Percentiles rank a stretch among this genome's conserved stretches.
phyloP scores from a whole-genome alignment of 2,113 vertebrate species.

The Scopus umbretta region DNA sequence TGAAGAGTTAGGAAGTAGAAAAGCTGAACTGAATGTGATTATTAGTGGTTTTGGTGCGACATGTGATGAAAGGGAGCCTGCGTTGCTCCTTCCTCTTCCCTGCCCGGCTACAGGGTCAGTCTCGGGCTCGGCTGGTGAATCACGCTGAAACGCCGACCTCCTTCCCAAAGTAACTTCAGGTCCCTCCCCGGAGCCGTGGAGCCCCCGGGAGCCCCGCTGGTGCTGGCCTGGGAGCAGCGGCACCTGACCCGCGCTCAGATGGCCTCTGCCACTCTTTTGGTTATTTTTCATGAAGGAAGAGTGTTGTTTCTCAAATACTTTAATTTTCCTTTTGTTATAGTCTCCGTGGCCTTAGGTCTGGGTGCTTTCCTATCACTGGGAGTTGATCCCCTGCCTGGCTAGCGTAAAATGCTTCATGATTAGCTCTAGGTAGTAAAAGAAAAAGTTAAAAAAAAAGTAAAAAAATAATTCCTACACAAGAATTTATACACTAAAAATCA shows the following conservation, averaged over 20 bases:
- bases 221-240: neutral
- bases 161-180: neutral
- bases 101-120: rapidly evolving
- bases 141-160: rapidly evolving
- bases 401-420: neutral
- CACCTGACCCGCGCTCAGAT: rapidly evolving
- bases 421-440: neutral
- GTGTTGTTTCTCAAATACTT: neutral
- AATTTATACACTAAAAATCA: neutral
- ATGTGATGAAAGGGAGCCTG: neutral
- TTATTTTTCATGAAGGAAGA: neutral
- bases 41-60: neutral
- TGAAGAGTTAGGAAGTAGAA: neutral
- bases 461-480: neutral
- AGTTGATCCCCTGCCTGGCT: too few species aligned
- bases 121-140: neutral
- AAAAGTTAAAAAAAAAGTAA: too few species aligned
- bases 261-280: neutral
- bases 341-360: neutral
- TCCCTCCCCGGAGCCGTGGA: neutral
- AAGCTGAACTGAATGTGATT: constrained; percentile 7
- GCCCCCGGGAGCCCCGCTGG: neutral
- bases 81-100: neutral
- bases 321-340: neutral
- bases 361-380: neutral